A percentile compares a stretch with the other conserved stretches of the same genome.
Evolutionary conservation across 2,797 vertebrate species (phyloP).

Genomic region (Apogon talboti): DNA sequence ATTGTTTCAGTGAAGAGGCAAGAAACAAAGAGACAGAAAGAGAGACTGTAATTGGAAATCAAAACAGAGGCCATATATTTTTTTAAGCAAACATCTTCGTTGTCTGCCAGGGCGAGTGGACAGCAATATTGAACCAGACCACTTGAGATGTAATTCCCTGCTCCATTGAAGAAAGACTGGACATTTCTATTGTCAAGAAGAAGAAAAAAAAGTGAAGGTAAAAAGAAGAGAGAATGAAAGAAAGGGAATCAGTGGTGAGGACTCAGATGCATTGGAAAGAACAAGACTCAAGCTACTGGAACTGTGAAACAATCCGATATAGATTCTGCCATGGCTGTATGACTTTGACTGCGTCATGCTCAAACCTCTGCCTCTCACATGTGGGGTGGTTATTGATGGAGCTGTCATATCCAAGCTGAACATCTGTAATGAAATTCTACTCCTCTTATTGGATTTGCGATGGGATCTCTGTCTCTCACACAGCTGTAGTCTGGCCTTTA

Average conservation of each 20-base stretch:
- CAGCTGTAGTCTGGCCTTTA: conserved; percentile 73
- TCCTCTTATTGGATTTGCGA: conserved; percentile 80
- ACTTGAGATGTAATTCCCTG: conserved; percentile 82
- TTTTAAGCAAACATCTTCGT: conserved; percentile 59
- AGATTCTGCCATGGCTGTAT: conserved; percentile 67
- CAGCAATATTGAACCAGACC: conserved; percentile 73
- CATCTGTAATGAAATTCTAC: conserved; percentile 84
- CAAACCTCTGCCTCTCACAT: conserved; percentile 71
- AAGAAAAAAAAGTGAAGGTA: conserved; percentile 51
- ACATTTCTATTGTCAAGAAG: conserved; percentile 76
- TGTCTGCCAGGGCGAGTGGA: conserved; percentile 57
- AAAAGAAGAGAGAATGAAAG: conserved; percentile 55
- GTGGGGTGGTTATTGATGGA: conserved; percentile 82
- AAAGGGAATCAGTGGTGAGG: conserved; percentile 53
- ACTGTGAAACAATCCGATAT: conserved; percentile 68
- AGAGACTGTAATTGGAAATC: conserved; percentile 62
- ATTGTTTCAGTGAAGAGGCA: conserved; percentile 33
- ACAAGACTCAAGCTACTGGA: conserved; percentile 59
- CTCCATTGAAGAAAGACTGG: conserved; percentile 79
- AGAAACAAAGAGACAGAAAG: conserved; percentile 25
- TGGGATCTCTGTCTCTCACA: conserved; percentile 72
- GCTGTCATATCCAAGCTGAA: conserved; percentile 80
- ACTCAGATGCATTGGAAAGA: conserved; percentile 36
- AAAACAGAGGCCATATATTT: conserved; percentile 61
- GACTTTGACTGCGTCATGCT: conserved; percentile 70